Evolutionary conservation across 2,113 vertebrate species (phyloP).

Genomic region (Dryoscopus gambensis): DNA sequence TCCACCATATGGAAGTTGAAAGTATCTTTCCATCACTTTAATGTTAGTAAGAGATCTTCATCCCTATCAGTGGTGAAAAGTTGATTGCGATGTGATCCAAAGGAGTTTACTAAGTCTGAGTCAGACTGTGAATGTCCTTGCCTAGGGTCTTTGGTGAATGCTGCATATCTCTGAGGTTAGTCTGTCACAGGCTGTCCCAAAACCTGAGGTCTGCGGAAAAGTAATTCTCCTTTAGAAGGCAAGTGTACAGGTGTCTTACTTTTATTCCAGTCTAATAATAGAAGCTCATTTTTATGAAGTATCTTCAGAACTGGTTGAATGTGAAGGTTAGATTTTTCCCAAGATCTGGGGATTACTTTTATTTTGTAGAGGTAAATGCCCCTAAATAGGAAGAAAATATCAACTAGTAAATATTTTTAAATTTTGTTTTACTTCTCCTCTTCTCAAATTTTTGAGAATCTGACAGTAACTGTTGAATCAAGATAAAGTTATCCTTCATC

Average conservation of each 20-base stretch:
- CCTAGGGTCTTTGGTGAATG: background rate
- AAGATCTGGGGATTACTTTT: background rate
- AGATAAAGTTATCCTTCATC: background rate
- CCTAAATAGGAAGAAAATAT: background rate
- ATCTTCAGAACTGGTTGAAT: accelerated
- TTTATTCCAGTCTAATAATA: background rate
- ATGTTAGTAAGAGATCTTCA: background rate
- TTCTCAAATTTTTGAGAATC: background rate
- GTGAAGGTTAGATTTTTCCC: background rate
- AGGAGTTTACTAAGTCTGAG: background rate
- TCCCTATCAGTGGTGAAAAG: background rate
- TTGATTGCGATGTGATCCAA: background rate
- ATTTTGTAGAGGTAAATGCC: background rate
- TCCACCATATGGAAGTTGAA: background rate
- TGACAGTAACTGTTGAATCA: background rate
- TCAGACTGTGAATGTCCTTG: background rate
- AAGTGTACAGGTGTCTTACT: background rate
- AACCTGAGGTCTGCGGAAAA: background rate
- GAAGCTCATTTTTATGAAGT: background rate
- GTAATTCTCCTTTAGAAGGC: background rate
- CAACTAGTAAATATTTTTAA: background rate
- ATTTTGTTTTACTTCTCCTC: background rate
- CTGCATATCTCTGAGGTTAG: background rate
- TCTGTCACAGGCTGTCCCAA: background rate
- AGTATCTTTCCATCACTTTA: background rate